phyloP scores from a whole-genome alignment of 2,113 vertebrate species.

The Oriolus oriolus region DNA sequence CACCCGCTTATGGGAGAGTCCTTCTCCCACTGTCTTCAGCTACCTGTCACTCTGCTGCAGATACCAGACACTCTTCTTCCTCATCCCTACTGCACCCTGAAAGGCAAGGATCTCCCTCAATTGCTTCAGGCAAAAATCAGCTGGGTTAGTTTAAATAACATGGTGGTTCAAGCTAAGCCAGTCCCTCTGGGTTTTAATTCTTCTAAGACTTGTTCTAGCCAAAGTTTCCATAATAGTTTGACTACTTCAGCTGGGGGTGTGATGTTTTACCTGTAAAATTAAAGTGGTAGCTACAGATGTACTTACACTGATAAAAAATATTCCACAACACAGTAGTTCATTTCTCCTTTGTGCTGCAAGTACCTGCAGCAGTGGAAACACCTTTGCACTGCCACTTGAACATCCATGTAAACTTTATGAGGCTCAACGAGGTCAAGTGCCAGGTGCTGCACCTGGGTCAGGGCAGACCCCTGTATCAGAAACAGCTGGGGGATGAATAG shows the following conservation, averaged over 20 bases:
- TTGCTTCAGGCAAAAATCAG: not conserved
- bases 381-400: not conserved
- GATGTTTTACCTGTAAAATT: not conserved
- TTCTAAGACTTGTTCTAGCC: not conserved
- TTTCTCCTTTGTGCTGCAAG: not conserved
- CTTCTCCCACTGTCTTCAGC: not conserved
- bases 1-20: not conserved
- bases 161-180: not conserved
- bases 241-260: not conserved
- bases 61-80: not conserved
- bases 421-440: not conserved
- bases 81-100: not conserved
- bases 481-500: not conserved
- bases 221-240: not conserved
- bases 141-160: not conserved
- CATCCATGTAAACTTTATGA: not conserved
- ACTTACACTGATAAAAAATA: not conserved
- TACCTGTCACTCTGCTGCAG: not conserved
- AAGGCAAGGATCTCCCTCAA: not conserved
- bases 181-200: not conserved
- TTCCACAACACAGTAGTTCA: not conserved
- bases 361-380: not conserved
- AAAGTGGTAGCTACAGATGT: not conserved
- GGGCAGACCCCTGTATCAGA: not conserved
- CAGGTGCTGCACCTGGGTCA: not conserved